Evolutionary conservation across 2,113 vertebrate genomes (phyloP).

Genomic region (Toxotes jaculatrix): DNA sequence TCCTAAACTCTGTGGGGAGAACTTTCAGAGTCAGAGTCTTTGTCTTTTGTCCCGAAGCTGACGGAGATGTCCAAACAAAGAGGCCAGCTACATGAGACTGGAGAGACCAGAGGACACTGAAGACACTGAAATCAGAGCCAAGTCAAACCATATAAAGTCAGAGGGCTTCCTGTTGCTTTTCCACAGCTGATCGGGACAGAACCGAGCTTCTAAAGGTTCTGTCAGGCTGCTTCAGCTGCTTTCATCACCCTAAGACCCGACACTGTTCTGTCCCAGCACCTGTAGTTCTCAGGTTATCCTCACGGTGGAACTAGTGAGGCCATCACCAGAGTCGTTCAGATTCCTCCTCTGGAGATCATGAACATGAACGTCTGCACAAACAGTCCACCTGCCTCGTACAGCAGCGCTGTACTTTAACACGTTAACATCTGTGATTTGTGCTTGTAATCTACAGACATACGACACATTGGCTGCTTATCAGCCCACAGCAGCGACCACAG

Average conservation of each 20-base stretch:
- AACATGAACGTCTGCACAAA: too few relatives aligned
- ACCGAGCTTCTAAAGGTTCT: background rate
- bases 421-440: background rate
- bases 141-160: slow-evolving; percentile 5
- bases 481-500: background rate
- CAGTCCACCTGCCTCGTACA: too few relatives aligned
- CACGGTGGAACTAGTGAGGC: too few relatives aligned
- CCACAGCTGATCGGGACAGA: background rate
- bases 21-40: slow-evolving; percentile 35
- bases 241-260: background rate
- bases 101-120: background rate
- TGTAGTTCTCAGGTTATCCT: too few relatives aligned
- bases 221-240: background rate
- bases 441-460: background rate
- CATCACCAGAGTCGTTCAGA: too few relatives aligned
- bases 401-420: background rate
- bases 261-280: too few relatives aligned
- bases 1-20: slow-evolving; percentile 26
- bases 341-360: too few relatives aligned
- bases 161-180: background rate
- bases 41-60: slow-evolving; percentile 23
- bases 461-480: background rate
- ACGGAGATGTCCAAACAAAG: background rate
- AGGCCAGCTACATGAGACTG: background rate
- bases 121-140: slow-evolving; percentile 4